These are phyloP conservation scores for Vanessa tameamea DNA, from an alignment of 1,140 invertebrate species.

Conservation along the genomic window DNA sequence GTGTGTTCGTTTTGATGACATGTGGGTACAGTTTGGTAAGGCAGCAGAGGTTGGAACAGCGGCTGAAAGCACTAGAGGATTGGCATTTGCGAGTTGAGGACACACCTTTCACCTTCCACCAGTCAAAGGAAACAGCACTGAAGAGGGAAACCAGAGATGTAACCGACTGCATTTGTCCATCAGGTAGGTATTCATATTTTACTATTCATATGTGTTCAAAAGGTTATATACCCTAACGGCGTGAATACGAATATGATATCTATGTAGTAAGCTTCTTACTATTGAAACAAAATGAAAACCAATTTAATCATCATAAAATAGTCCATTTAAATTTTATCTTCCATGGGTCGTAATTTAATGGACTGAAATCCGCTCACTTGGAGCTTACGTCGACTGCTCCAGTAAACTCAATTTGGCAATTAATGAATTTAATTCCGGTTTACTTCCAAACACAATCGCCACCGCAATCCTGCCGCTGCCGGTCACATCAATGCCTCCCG, in stretches of 20 bases:
- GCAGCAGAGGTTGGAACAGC: conserved; percentile 62
- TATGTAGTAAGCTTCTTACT: too few relatives aligned
- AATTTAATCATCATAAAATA: background rate
- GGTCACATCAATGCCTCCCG: conserved; percentile 58
- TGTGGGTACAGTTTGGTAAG: conserved; percentile 62
- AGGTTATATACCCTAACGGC: too few relatives aligned
- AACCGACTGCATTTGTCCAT: conserved; percentile 66
- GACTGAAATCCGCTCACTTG: conserved; percentile 28
- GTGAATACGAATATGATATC: too few relatives aligned
- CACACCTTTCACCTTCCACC: conserved; percentile 27
- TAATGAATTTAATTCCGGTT: conserved; percentile 55
- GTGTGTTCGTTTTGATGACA: conserved; percentile 55
- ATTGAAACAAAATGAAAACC: background rate
- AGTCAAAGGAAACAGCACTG: conserved; percentile 39
- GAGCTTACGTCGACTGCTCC: conserved; percentile 27
- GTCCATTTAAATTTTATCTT: background rate
- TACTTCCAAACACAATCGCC: conserved; percentile 43
- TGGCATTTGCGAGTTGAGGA: conserved; percentile 50
- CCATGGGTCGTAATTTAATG: conserved; percentile 3
- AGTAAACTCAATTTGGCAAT: conserved; percentile 40
- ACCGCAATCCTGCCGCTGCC: conserved; percentile 45
- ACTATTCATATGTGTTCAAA: background rate
- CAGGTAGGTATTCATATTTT: conserved; percentile 53
- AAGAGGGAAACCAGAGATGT: conserved; percentile 59
- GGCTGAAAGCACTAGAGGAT: conserved; percentile 58